phyloP scores from a whole-genome alignment of 2,113 vertebrate genomes.

The Sula dactylatra region DNA sequence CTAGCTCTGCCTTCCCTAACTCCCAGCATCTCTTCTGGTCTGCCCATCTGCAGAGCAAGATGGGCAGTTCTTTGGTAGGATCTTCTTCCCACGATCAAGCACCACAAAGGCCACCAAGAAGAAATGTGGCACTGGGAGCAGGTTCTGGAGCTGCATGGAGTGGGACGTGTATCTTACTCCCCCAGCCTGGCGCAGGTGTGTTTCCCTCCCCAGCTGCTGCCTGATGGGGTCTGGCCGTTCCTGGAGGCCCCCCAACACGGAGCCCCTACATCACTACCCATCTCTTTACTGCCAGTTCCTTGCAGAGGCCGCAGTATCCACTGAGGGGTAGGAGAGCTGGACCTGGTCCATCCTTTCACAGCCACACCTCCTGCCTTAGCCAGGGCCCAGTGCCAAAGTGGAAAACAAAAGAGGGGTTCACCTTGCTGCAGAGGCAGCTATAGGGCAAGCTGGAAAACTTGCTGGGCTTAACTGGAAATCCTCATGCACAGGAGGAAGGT shows the following conservation, averaged over 20 bases:
- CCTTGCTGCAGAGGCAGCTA: not conserved
- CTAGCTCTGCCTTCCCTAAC: not conserved
- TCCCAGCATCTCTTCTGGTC: not conserved
- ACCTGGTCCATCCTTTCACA: not conserved
- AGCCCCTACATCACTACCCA: accelerated
- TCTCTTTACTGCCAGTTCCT: not conserved
- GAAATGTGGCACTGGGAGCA: not conserved
- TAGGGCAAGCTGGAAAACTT: not conserved
- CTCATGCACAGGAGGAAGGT: not conserved
- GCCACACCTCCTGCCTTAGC: not conserved
- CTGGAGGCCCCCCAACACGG: accelerated
- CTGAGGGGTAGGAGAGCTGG: not conserved
- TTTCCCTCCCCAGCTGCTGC: not conserved
- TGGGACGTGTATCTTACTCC: no score
- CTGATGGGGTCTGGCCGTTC: not conserved
- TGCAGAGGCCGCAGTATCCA: not conserved
- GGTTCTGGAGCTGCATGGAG: not conserved
- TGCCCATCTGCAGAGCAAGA: accelerated
- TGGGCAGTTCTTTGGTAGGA: not conserved
- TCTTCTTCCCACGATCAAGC: not conserved
- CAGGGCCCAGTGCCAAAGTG: accelerated
- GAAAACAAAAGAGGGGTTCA: not conserved
- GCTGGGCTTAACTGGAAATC: not conserved
- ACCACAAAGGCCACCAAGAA: not conserved
- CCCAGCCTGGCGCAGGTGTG: no score